Conservation (phyloP, 2,888 invertebrate genomes). For the Neria commutata region DNA sequence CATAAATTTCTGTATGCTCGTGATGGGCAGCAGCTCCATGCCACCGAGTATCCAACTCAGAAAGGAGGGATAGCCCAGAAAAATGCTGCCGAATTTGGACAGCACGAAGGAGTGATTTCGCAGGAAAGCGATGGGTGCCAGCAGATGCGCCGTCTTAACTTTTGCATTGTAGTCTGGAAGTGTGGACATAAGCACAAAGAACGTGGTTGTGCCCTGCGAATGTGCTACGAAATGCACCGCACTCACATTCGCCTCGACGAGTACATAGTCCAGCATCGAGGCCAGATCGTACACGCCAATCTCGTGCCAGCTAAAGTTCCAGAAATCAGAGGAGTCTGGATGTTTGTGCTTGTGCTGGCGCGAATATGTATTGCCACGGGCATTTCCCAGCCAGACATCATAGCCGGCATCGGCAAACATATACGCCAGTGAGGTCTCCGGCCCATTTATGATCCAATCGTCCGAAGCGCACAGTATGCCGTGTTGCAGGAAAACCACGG, state of each 20-base stretch:
- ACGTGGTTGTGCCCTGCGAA: conserved; percentile 71
- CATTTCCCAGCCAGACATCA: conserved; percentile 84
- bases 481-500: conserved; percentile 69
- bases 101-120: conserved; percentile 61
- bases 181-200: conserved; percentile 74
- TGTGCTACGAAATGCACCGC: conserved; percentile 77
- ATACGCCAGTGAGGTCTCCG: conserved; percentile 64
- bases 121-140: conserved; percentile 75
- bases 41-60: conserved; percentile 51
- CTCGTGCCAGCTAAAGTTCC: conserved; percentile 74
- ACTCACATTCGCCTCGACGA: conserved; percentile 65
- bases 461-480: conserved; percentile 76
- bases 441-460: conserved; percentile 76
- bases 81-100: conserved; percentile 60
- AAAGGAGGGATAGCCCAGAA: conserved; percentile 51
- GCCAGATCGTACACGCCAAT: conserved; percentile 78
- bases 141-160: conserved; percentile 70
- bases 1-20: conserved; percentile 46
- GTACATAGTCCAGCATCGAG: conserved; percentile 76
- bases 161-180: conserved; percentile 72
- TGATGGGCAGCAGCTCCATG: conserved; percentile 69
- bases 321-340: conserved; percentile 66
- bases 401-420: conserved; percentile 71
- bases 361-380: conserved; percentile 71
- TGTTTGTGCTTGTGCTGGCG: conserved; percentile 62